Conservation (phyloP, 2,888 invertebrate species). For the Augiades crinisus region DNA sequence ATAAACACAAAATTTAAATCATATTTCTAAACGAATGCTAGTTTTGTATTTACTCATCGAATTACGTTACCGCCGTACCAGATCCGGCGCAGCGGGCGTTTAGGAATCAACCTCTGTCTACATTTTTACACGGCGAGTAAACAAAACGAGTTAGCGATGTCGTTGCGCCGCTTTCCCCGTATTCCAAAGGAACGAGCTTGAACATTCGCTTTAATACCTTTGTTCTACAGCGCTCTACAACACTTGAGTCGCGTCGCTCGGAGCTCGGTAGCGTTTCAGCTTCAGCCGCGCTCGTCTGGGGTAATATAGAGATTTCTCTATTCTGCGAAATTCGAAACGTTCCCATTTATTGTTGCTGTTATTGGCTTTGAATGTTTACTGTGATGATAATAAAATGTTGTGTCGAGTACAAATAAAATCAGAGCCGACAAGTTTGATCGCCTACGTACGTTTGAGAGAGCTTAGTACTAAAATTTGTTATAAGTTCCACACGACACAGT, state of each 20-base stretch:
- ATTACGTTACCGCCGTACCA: background rate
- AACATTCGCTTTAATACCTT: slow-evolving; percentile 78
- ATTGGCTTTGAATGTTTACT: background rate
- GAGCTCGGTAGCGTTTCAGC: slow-evolving; percentile 60
- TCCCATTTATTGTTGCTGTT: background rate
- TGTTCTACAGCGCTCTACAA: slow-evolving; percentile 74
- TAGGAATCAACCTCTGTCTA: slow-evolving; percentile 71
- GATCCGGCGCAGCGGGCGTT: slow-evolving; percentile 36
- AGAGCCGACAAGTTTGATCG: too few species aligned
- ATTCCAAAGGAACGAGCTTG: slow-evolving; percentile 63
- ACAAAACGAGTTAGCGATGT: slow-evolving; percentile 73
- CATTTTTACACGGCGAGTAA: slow-evolving; percentile 72
- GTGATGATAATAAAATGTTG: too few species aligned
- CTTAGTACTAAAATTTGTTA: too few species aligned
- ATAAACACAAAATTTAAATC: too few species aligned
- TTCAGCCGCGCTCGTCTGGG: slow-evolving; percentile 58
- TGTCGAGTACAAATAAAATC: too few species aligned
- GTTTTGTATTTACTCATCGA: too few species aligned
- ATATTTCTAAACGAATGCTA: too few species aligned
- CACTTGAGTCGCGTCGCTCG: slow-evolving; percentile 64
- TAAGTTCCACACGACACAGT: too few species aligned
- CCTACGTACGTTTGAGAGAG: too few species aligned
- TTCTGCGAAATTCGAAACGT: slow-evolving; percentile 37
- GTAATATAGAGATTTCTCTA: slow-evolving; percentile 46
- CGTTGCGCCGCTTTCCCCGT: slow-evolving; percentile 66